Percentiles rank a stretch among this genome's conserved stretches.
These are phyloP conservation scores for Bellardia pandia DNA, from an alignment of 2,888 invertebrate genomes.

Conservation along the genomic window DNA sequence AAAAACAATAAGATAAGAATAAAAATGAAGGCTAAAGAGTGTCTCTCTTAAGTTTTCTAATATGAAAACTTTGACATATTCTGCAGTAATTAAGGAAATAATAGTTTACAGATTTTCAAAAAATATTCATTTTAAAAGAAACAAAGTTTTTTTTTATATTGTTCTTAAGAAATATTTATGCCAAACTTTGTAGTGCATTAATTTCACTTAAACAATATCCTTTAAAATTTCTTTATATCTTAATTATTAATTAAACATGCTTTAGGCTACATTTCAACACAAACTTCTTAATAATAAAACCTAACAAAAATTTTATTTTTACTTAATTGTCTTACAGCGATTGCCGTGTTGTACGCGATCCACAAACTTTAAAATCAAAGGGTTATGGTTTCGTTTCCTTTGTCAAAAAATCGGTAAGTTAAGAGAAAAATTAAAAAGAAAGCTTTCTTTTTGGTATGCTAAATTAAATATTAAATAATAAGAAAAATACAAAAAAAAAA, in stretches of 20 bases:
- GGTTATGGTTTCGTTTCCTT: slow-evolving; percentile 99
- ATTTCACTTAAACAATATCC: background rate
- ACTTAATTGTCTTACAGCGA: slow-evolving; percentile 87
- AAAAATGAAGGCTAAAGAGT: background rate
- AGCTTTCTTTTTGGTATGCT: background rate
- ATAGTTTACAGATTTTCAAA: too few relatives aligned
- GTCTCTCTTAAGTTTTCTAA: too few relatives aligned
- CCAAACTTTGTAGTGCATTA: background rate
- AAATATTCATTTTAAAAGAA: too few relatives aligned
- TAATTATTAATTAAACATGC: background rate
- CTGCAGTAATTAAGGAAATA: too few relatives aligned
- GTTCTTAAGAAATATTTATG: too few relatives aligned
- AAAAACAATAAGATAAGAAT: background rate
- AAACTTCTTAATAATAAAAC: background rate
- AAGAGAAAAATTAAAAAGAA: slow-evolving; percentile 2
- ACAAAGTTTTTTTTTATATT: too few relatives aligned
- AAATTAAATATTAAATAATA: slow-evolving; percentile 7
- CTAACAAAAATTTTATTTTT: background rate
- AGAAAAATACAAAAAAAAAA: background rate
- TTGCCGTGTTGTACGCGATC: slow-evolving; percentile 99
- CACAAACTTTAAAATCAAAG: slow-evolving; percentile 99
- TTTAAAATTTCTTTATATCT: too few relatives aligned
- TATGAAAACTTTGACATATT: background rate
- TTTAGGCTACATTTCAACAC: background rate
- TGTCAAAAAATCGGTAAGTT: slow-evolving; percentile 97